Evolutionary conservation across 2,888 invertebrate species (phyloP), one percentile per base, ranked within the genome.

Genomic region (Flexamia atlantica): DNA sequence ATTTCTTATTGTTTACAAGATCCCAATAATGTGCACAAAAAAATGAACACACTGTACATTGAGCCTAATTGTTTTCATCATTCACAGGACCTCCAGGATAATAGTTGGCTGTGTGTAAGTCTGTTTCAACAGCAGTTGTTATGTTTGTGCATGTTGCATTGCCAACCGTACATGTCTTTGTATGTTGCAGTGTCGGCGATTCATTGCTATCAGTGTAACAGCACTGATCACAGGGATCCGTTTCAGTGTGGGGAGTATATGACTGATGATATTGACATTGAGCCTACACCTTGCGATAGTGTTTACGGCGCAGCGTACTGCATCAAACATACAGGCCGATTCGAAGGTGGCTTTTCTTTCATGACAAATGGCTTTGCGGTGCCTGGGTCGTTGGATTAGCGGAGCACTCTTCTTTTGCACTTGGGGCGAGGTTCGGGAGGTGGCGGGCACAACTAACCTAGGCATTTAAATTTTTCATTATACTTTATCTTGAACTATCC

Each of bases 271-370:
- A 91, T 92, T 88, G 93, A 94, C 89, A 92, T 97, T 87, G 89
- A 91, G 88, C 94, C 94, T 81, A 92, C 92, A 87, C 92, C 95
- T 88, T 98, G 98, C 90, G 93, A 94, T 86, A 91, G 92, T 84
- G 96, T 98, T 85, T 96, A 96, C 89, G 94, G 94, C 87, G 97
- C 98, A 20, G 93, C 94, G 88, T 98, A 94, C 90, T 99, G 99
- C 90, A 93, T 99, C 87, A 99, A 99, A 92, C 96, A 97, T 89
- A 95, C 97, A 85, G 98, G 98, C 86, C 93, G 98, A 89, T 97
- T 93, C 88, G 97, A 97, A 95, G 97, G 96, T 96, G 53, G 50
- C 79, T 30, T n/a, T 17, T 46, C 20, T 12, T 5, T 30, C 10
- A 92, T 92, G 90, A 86, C 17, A 20, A 42, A 46, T 79, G n/a